These are phyloP conservation scores for Channa striata DNA, from an alignment of 2,797 vertebrate species.

Conservation along the genomic window DNA sequence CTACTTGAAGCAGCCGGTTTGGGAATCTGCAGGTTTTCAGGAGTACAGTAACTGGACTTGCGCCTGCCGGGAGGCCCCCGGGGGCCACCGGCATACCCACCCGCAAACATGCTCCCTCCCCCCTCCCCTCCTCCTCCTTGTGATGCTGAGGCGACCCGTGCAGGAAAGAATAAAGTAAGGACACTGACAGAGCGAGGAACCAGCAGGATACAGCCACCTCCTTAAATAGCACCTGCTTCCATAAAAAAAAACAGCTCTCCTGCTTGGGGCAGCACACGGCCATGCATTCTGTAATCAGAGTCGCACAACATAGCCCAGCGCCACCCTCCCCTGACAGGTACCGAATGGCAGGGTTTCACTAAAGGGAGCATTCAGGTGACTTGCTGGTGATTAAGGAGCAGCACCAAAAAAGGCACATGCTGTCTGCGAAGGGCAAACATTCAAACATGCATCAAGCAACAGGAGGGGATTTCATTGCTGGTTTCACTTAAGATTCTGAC, in stretches of 20 bases:
- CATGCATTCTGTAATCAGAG: conserved; percentile 88
- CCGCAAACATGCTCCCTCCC: conserved; percentile 81
- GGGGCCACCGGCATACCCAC: conserved; percentile 74
- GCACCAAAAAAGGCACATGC: conserved; percentile 70
- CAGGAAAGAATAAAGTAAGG: conserved; percentile 61
- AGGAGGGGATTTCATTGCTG: conserved; percentile 29
- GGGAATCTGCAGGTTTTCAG: conserved; percentile 86
- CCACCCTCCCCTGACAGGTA: conserved; percentile 78
- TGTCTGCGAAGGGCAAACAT: conserved; percentile 54
- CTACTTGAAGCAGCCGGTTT: conserved; percentile 77
- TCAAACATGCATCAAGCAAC: conserved; percentile 76
- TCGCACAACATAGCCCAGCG: conserved; percentile 67
- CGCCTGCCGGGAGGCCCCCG: conserved; percentile 58
- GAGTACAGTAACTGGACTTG: conserved; percentile 80
- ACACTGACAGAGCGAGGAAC: conserved; percentile 62
- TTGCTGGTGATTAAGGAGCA: conserved; percentile 75
- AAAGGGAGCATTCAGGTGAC: conserved; percentile 80
- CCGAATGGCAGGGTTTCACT: conserved; percentile 76
- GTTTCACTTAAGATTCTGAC: conserved; percentile 18
- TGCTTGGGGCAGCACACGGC: conserved; percentile 74
- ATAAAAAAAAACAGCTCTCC: conserved; percentile 66
- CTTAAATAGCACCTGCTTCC: conserved; percentile 85
- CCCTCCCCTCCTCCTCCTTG: conserved; percentile 36
- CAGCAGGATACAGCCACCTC: conserved; percentile 71
- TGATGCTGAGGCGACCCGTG: conserved; percentile 62